Evolutionary conservation across 2,888 invertebrate genomes (phyloP).

Genomic region (Leptogaster cylindrica): DNA sequence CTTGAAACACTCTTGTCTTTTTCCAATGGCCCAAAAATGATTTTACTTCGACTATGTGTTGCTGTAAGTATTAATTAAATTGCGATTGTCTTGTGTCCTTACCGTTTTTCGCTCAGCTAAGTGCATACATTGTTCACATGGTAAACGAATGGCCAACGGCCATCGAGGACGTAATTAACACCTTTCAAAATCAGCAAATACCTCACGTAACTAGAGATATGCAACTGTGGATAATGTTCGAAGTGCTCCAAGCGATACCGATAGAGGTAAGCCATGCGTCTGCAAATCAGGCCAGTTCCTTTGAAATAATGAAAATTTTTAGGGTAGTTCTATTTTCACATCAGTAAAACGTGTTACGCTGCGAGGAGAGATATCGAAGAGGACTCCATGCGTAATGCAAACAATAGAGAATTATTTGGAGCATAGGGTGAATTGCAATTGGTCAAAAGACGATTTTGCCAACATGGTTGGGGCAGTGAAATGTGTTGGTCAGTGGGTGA

Average conservation of each 20-base stretch:
- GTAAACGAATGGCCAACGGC: constrained; percentile 67
- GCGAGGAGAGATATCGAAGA: constrained; percentile 57
- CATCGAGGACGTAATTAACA: constrained; percentile 76
- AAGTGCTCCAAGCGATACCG: constrained; percentile 85
- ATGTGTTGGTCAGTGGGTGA: constrained; percentile 70
- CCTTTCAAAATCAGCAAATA: constrained; percentile 67
- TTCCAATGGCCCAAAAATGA: constrained; percentile 82
- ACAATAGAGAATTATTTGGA: constrained; percentile 58
- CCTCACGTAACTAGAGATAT: constrained; percentile 68
- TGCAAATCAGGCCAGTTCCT: constrained; percentile 12
- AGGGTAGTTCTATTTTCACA: constrained; percentile 59
- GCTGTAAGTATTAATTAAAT: constrained; percentile 66
- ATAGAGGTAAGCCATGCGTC: constrained; percentile 72
- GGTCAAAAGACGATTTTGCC: constrained; percentile 62
- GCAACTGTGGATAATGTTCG: constrained; percentile 74
- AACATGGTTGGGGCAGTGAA: constrained; percentile 66
- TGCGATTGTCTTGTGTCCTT: constrained; percentile 17
- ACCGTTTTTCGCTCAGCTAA: constrained; percentile 68
- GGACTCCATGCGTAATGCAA: constrained; percentile 57
- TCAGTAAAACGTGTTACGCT: constrained; percentile 58
- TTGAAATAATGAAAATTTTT: background rate
- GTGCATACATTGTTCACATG: constrained; percentile 80
- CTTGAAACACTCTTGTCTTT: constrained; percentile 78
- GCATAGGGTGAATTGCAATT: constrained; percentile 55
- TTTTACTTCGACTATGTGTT: constrained; percentile 85